phyloP scores from a whole-genome alignment of 2,888 invertebrate species.

The Neoaliturus tenellus region DNA sequence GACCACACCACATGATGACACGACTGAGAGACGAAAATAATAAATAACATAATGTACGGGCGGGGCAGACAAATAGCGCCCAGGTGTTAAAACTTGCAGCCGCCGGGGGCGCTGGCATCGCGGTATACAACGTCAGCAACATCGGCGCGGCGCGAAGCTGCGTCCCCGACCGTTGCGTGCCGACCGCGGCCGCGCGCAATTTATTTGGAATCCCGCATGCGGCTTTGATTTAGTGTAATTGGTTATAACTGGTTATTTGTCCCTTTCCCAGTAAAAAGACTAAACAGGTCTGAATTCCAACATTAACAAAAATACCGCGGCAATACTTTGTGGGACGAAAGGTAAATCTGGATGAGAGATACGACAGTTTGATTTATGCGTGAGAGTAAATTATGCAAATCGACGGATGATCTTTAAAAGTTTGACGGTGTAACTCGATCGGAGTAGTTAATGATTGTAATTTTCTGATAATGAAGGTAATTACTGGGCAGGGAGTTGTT shows the following conservation, averaged over 20 bases:
- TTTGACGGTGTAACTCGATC: too few species aligned
- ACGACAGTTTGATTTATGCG: too few species aligned
- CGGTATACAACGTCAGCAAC: not conserved
- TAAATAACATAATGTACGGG: too few species aligned
- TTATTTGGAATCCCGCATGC: conserved; percentile 47
- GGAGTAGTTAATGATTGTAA: too few species aligned
- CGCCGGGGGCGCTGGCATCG: not conserved
- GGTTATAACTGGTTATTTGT: conserved; percentile 54
- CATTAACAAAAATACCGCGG: conserved; percentile 35
- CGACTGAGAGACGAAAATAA: too few species aligned
- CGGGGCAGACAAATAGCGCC: not conserved
- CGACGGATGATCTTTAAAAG: too few species aligned
- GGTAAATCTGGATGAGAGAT: too few species aligned
- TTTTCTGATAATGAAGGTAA: too few species aligned
- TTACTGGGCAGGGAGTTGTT: too few species aligned
- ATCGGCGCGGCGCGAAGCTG: not conserved
- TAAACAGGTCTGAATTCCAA: conserved; percentile 39
- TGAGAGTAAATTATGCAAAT: too few species aligned
- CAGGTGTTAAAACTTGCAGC: conserved; percentile 1
- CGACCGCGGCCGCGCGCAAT: not conserved
- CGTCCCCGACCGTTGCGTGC: conserved; percentile 14
- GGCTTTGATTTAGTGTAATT: conserved; percentile 49
- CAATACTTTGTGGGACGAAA: too few species aligned
- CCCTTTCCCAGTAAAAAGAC: conserved; percentile 44
- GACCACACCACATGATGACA: too few species aligned